phyloP scores from a whole-genome alignment of 2,888 invertebrate genomes.

The Amiota communis region DNA sequence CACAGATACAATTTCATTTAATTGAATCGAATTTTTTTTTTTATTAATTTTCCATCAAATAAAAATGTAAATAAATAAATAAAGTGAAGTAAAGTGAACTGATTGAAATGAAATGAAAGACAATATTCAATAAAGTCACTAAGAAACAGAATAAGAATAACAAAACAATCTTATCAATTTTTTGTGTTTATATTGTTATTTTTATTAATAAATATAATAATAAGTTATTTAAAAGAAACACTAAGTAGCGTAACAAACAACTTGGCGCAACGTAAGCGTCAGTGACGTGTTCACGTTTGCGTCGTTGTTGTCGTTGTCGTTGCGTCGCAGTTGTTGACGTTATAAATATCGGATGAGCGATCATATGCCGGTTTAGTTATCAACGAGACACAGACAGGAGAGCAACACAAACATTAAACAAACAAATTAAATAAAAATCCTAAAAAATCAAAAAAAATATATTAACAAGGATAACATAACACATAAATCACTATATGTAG shows the following conservation, averaged over 20 bases:
- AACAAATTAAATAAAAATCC: background rate
- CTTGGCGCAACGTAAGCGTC: constrained; percentile 5
- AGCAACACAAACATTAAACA: constrained; percentile 29
- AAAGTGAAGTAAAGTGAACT: background rate
- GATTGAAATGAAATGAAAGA: background rate
- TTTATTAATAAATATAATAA: background rate
- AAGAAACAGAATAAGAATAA: background rate
- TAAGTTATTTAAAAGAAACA: background rate
- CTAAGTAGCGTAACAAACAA: background rate
- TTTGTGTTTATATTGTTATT: constrained; percentile 2
- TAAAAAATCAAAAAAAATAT: background rate
- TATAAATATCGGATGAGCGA: constrained; percentile 19
- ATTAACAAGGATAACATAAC: background rate
- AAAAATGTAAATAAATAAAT: too few relatives aligned
- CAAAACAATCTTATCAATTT: constrained; percentile 12
- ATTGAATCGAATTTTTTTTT: background rate
- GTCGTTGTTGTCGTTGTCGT: constrained; percentile 27
- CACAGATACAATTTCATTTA: too few relatives aligned
- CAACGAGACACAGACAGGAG: constrained; percentile 43
- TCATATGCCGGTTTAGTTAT: constrained; percentile 47
- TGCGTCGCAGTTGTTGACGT: constrained; percentile 20
- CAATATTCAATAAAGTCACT: background rate
- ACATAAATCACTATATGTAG: background rate
- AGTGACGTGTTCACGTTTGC: constrained; percentile 5
- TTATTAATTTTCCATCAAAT: background rate